Conservation (phyloP, 2,797 vertebrate genomes). For the Myotis findleyi region DNA sequence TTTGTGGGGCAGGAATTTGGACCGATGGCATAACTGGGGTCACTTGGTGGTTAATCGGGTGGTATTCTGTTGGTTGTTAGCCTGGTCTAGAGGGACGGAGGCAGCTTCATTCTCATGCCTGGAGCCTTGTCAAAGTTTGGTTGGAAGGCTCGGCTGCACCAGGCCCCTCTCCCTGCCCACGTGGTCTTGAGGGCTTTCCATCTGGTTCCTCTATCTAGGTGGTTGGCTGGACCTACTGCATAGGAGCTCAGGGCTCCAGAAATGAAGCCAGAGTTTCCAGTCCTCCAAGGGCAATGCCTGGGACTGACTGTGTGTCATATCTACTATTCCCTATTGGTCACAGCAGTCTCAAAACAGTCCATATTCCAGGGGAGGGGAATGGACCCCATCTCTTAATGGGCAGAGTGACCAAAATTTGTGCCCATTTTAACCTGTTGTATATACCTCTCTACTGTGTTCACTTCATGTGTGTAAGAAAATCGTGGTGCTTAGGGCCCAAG, state of each 20-base stretch:
- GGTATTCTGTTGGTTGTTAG: not conserved
- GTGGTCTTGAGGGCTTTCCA: not conserved
- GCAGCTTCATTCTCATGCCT: not conserved
- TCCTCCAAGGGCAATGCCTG: not conserved
- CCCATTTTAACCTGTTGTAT: not conserved
- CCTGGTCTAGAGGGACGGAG: too few species aligned
- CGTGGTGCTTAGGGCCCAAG: not conserved
- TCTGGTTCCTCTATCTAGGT: not conserved
- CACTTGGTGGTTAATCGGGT: too few species aligned
- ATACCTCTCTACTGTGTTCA: not conserved
- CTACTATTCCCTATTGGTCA: not conserved
- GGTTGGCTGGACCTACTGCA: not conserved
- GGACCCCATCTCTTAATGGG: not conserved
- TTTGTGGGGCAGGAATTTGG: not conserved
- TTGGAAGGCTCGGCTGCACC: not conserved
- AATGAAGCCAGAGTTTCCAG: not conserved
- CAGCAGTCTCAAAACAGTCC: not conserved
- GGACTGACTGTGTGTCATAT: fast-evolving
- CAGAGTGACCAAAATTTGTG: not conserved
- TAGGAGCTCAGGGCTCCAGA: not conserved
- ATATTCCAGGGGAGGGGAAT: not conserved
- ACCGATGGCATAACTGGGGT: not conserved
- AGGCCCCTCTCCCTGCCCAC: not conserved
- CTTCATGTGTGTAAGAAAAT: not conserved
- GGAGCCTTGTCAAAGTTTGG: not conserved